Evolutionary conservation across 2,888 invertebrate genomes (phyloP).

Genomic region (Tethea ocularis): DNA sequence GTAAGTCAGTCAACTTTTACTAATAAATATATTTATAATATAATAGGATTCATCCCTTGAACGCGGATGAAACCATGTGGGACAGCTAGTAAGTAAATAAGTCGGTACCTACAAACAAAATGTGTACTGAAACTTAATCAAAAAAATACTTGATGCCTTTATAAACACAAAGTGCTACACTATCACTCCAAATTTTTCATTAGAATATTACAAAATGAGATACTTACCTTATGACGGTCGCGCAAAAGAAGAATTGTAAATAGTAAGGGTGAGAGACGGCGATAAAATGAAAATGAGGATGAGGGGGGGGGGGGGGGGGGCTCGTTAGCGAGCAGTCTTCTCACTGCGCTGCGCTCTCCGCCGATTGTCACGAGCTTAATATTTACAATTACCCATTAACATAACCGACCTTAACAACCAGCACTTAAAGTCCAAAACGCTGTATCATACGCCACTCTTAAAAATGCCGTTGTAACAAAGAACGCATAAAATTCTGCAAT

Average conservation of each 20-base stretch:
- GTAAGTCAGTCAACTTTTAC: too few species aligned
- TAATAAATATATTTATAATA: too few species aligned
- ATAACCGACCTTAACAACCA: conserved; percentile 45
- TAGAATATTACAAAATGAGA: conserved; percentile 59
- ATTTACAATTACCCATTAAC: conserved; percentile 44
- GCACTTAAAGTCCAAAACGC: conserved; percentile 43
- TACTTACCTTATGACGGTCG: conserved; percentile 53
- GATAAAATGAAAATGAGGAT: conserved; percentile 74
- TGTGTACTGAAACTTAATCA: too few species aligned
- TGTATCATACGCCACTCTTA: conserved; percentile 30
- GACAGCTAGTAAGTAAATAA: too few species aligned
- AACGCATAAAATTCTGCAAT: conserved; percentile 76
- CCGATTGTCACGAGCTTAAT: conserved; percentile 74
- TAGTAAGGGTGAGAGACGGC: conserved; percentile 56
- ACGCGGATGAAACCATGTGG: too few species aligned
- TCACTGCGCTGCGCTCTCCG: conserved; percentile 60
- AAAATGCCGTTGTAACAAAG: conserved; percentile 71
- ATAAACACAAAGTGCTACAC: not conserved
- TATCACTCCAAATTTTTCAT: conserved; percentile 40
- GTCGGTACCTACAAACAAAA: too few species aligned
- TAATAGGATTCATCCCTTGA: too few species aligned
- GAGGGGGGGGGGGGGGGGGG: conserved; percentile 55
- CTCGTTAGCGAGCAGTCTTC: conserved; percentile 73
- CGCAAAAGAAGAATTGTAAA: conserved; percentile 64
- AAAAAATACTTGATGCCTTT: not conserved